Evolutionary conservation across 2,888 invertebrate genomes (phyloP).

Genomic region (Temnothorax rugatulus): DNA sequence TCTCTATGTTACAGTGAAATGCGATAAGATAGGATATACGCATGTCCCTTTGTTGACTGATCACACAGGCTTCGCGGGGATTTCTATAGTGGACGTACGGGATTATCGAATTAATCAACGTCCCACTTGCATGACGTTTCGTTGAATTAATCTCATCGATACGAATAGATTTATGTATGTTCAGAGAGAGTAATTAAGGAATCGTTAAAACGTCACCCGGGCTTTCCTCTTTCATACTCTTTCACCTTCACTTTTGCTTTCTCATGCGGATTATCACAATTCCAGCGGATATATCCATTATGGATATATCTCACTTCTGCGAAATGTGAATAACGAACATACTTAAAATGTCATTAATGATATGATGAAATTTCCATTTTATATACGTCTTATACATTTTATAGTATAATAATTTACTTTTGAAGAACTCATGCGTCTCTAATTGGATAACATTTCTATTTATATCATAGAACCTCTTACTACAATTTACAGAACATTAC

Average conservation of each 20-base stretch:
- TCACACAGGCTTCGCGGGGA: neutral
- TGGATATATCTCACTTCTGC: neutral
- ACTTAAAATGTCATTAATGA: constrained; percentile 72
- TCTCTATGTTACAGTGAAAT: constrained; percentile 18
- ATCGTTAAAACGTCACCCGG: neutral
- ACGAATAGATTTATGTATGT: neutral
- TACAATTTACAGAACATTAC: neutral
- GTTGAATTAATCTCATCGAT: constrained; percentile 19
- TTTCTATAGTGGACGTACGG: neutral
- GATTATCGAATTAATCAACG: constrained; percentile 44
- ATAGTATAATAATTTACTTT: neutral
- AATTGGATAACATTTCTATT: neutral
- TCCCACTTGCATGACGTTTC: neutral
- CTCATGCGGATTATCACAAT: constrained; percentile 2
- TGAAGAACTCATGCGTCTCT: neutral
- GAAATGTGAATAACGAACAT: constrained; percentile 5
- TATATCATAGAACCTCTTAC: neutral
- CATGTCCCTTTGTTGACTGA: constrained; percentile 42
- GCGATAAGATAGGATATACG: constrained; percentile 37
- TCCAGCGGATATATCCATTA: constrained; percentile 4
- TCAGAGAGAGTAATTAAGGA: constrained; percentile 6
- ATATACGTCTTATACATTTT: neutral
- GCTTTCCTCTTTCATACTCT: neutral
- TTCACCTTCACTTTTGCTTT: neutral
- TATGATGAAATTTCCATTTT: constrained; percentile 60